These are phyloP conservation scores for Phalacrocorax brasilianus DNA, from an alignment of 2,113 vertebrate genomes.

Conservation along the genomic window DNA sequence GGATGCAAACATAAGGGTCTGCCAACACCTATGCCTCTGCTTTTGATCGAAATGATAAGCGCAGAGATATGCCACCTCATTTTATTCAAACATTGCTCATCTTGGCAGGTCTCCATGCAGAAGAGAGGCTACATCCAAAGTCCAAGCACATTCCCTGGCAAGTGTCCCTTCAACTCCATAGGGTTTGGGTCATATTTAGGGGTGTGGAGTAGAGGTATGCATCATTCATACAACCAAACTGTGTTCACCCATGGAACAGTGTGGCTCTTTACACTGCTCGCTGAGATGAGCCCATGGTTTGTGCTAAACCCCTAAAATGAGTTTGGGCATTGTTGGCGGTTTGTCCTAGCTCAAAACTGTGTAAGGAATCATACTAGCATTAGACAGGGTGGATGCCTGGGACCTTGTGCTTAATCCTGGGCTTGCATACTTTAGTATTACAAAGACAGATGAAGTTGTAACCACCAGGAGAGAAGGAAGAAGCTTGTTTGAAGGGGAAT, in stretches of 20 bases:
- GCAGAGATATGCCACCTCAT: neutral
- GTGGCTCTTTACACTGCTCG: neutral
- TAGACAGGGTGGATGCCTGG: neutral
- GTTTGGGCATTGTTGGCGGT: neutral
- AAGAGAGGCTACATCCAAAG: neutral
- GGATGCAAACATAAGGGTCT: neutral
- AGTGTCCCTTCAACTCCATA: neutral
- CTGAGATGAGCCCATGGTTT: neutral
- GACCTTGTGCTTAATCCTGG: neutral
- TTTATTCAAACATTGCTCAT: neutral
- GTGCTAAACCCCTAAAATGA: neutral
- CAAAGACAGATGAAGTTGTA: neutral
- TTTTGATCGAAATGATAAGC: neutral
- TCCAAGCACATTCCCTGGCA: neutral
- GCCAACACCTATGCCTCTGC: neutral
- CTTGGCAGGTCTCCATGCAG: neutral
- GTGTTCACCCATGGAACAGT: fast-evolving
- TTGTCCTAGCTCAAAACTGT: neutral
- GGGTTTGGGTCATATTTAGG: neutral
- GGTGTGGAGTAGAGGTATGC: neutral
- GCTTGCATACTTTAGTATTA: neutral
- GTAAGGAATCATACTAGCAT: neutral
- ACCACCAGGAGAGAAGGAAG: neutral
- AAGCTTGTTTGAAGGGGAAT: neutral
- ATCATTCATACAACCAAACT: neutral